Base-by-base conservation (phyloP, 2,797 vertebrate genomes). In the Micrastur ruficollis region DNA sequence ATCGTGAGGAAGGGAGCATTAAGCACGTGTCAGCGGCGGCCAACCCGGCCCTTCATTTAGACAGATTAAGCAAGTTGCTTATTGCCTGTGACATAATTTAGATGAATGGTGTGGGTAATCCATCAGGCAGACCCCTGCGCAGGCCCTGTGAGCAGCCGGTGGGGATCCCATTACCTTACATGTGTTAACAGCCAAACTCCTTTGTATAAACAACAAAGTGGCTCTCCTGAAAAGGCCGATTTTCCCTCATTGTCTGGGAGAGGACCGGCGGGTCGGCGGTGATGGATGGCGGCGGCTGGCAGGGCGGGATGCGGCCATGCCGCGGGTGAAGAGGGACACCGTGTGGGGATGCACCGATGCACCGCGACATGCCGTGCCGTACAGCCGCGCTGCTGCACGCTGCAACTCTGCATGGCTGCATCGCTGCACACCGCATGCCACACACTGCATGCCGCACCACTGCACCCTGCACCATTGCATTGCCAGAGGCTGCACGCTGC, bases 131-230 rank as follows among this genome's bases (percentile, higher is more conserved):
- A 94, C 90, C 95, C 90, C 87, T 67, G 87, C 97, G 93, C 80
- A 72, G 90, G 92, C 97, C 98, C 97, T 92, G 61, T 95, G 90
- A 96, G 97, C 98, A 98, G 98, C 98, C 98, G 97, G 97, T 97
- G 93, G 98, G 98, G 98, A 98, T 98, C 98, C 98, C 98, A 98
- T 99, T 98, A 98, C 98, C 97, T 96, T 98, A 98, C 98, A 98
- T 93, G 98, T 99, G 99, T 98, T 99, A 98, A 98, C 99, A 98
- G 98, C 98, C 98, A 95, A 97, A 96, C 98, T 98, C 98, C 97
- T 98, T 98, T 98, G 98, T 98, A 98, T 98, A 92, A 98, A 98
- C 98, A 98, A 98, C 98, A 98, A 98, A 98, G 98, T 97, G 98
- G 98, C 97, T 97, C 98, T 97, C 98, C 98, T 98, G 95, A 95